Conservation (phyloP, 2,113 vertebrate genomes). For the Mixornis gularis region DNA sequence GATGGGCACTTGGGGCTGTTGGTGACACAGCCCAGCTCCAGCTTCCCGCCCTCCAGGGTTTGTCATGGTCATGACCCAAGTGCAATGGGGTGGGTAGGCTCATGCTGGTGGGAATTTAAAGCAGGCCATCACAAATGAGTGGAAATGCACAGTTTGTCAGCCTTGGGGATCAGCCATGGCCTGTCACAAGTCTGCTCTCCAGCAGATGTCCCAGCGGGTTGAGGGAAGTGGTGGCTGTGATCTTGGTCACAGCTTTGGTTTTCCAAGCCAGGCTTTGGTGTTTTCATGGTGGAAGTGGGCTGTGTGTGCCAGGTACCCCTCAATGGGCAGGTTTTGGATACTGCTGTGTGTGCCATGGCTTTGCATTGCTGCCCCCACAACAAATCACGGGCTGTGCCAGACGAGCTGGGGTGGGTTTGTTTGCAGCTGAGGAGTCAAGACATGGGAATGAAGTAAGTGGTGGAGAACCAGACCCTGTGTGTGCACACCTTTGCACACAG, state of each 20-base stretch:
- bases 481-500: background rate
- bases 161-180: background rate
- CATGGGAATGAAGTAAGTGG: background rate
- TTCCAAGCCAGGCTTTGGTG: background rate
- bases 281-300: background rate
- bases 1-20: fast-evolving
- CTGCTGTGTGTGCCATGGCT: background rate
- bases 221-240: background rate
- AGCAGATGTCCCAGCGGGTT: background rate
- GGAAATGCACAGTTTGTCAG: background rate
- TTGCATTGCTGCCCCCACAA: background rate
- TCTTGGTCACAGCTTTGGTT: background rate
- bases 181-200: background rate
- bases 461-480: background rate
- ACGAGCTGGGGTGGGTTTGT: background rate
- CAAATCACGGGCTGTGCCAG: fast-evolving
- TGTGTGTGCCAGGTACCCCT: background rate
- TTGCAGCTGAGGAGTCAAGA: background rate
- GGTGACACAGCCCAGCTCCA: background rate
- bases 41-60: fast-evolving
- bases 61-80: background rate
- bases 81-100: background rate
- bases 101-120: background rate
- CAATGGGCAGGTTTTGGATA: fast-evolving
- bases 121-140: background rate